Evolutionary conservation across 2,113 vertebrate genomes (phyloP).

Genomic region (Alouatta palliata): DNA sequence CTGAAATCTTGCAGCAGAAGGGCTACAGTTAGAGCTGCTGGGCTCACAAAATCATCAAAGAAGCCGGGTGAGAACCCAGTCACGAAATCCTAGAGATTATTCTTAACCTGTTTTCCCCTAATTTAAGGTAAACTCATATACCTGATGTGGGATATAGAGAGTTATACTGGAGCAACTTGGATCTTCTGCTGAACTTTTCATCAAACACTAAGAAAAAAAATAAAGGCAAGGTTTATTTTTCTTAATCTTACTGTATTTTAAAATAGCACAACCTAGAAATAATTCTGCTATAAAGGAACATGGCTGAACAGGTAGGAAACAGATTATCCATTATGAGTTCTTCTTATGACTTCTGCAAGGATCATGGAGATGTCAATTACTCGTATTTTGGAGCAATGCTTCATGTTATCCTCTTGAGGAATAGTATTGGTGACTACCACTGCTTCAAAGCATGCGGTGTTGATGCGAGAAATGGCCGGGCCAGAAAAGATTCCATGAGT

Average conservation of each 20-base stretch:
- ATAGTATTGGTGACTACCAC: constrained; percentile 97
- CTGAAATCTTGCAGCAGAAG: constrained; percentile 63
- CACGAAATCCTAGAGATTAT: background rate
- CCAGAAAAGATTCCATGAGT: constrained; percentile 97
- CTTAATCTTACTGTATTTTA: constrained; percentile 1
- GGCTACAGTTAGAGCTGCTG: constrained; percentile 34
- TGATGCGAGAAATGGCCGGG: constrained; percentile 93
- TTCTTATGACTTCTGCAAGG: constrained; percentile 94
- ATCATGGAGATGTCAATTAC: constrained; percentile 98
- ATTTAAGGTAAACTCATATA: constrained; percentile 47
- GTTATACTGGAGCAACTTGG: constrained; percentile 70
- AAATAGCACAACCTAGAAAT: background rate
- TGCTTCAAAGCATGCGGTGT: constrained; percentile 95
- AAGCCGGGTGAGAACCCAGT: constrained; percentile 40
- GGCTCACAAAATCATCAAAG: constrained; percentile 41
- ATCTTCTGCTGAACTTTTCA: constrained; percentile 80
- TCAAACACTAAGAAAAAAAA: constrained; percentile 78
- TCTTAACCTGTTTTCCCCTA: background rate
- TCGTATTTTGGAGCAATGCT: constrained; percentile 96
- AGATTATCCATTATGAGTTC: constrained; percentile 97
- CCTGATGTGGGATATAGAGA: constrained; percentile 70
- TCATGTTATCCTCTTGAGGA: constrained; percentile 97
- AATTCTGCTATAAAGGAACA: constrained; percentile 89
- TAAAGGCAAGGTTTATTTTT: constrained; percentile 47
- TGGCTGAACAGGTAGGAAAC: constrained; percentile 98